Conservation (phyloP, 1,140 invertebrate species). For the Nasonia giraulti region DNA sequence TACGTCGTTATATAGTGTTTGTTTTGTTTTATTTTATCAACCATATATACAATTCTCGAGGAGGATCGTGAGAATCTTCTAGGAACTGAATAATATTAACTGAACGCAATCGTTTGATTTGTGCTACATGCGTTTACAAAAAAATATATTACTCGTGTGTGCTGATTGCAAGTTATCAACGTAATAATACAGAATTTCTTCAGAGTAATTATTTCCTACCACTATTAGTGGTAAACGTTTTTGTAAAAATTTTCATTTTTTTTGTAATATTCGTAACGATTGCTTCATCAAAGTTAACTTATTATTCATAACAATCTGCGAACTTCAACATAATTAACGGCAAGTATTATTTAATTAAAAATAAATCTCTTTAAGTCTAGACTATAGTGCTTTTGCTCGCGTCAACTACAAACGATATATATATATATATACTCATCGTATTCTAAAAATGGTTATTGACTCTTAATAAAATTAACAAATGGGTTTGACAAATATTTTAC, state of each 20-base stretch:
- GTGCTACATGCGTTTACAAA: not conserved
- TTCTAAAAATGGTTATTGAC: not conserved
- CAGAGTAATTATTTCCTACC: not conserved
- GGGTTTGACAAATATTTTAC: not conserved
- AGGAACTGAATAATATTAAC: not conserved
- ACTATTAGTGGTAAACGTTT: not conserved
- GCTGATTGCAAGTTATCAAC: not conserved
- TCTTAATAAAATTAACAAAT: not conserved
- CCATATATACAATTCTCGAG: not conserved
- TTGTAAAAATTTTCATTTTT: conserved; percentile 5
- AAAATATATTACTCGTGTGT: not conserved
- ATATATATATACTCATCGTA: not conserved
- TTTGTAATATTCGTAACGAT: not conserved
- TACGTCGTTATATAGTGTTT: not conserved
- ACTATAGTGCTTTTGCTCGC: not conserved
- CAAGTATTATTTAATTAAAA: not conserved
- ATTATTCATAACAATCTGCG: not conserved
- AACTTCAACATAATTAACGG: not conserved
- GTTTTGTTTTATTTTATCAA: not conserved
- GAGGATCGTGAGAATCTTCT: no score
- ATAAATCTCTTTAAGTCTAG: not conserved
- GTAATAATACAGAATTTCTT: not conserved
- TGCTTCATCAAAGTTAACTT: not conserved
- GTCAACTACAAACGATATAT: not conserved
- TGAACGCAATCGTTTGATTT: not conserved